phyloP scores from a whole-genome alignment of 1,140 invertebrate species.

The Drosophila kanapiae region DNA sequence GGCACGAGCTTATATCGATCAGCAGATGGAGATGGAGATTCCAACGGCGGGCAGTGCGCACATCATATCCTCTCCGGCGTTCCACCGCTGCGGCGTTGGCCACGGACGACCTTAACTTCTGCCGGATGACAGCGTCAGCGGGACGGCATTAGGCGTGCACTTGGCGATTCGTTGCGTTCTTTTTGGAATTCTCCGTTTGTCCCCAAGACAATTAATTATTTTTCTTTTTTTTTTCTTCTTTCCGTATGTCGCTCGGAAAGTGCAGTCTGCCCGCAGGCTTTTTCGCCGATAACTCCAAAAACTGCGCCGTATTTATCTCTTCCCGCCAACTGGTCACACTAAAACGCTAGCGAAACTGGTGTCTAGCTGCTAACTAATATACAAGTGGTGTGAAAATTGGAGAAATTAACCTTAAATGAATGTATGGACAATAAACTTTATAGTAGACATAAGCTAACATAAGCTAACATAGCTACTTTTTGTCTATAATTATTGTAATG shows the following conservation, averaged over 20 bases:
- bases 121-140: constrained; percentile 18
- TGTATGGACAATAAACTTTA: no score
- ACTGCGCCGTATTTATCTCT: not conserved
- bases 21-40: constrained; percentile 27
- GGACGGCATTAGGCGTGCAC: constrained; percentile 8
- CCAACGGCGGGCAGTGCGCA: constrained; percentile 30
- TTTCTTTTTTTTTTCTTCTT: constrained; percentile 8
- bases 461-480: no score
- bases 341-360: not conserved
- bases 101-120: constrained; percentile 8
- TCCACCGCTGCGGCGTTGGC: constrained; percentile 23
- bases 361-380: not conserved
- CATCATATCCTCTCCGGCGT: constrained; percentile 34
- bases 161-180: constrained; percentile 12
- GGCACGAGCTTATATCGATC: constrained; percentile 41
- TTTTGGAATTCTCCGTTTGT: constrained; percentile 25
- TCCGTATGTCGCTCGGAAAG: constrained; percentile 10
- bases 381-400: not conserved
- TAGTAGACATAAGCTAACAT: no score
- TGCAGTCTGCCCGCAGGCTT: constrained; percentile 6
- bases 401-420: no score
- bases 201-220: constrained; percentile 13
- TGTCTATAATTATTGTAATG: no score
- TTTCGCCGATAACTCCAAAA: not conserved
- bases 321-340: not conserved